Evolutionary conservation across 2,888 invertebrate genomes (phyloP).

Genomic region (Drosophila paracracens): DNA sequence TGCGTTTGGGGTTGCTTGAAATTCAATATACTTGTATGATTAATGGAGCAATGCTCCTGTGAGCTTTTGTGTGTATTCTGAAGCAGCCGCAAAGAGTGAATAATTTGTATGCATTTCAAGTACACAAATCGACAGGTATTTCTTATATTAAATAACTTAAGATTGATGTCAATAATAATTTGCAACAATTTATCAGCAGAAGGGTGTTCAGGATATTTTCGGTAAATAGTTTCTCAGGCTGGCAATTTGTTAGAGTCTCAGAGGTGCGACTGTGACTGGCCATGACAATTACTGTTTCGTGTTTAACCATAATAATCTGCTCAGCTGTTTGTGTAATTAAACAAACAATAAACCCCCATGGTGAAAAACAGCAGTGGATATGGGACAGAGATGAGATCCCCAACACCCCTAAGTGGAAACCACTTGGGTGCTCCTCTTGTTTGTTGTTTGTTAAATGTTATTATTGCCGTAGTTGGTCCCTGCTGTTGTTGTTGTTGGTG

Average conservation of each 20-base stretch:
- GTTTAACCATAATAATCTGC: conserved; percentile 79
- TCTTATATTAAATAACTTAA: neutral
- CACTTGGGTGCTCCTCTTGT: conserved; percentile 43
- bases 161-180: neutral
- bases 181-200: neutral
- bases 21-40: conserved; percentile 4
- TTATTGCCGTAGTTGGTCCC: conserved; percentile 26
- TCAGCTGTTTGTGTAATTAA: conserved; percentile 75
- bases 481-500: conserved; percentile 21
- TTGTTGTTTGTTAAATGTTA: conserved; percentile 58
- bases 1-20: neutral
- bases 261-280: conserved; percentile 57
- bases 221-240: neutral
- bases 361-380: conserved; percentile 27
- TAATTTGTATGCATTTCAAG: conserved; percentile 2
- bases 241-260: conserved; percentile 33
- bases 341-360: conserved; percentile 65
- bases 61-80: neutral
- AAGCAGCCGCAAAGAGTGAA: conserved; percentile 5
- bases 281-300: conserved; percentile 75
- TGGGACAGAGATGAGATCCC: neutral
- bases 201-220: neutral
- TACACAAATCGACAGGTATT: neutral
- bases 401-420: conserved; percentile 48
- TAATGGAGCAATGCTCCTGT: neutral